Conservation (phyloP, 2,888 invertebrate species). For the Drosophila trichaetosa region DNA sequence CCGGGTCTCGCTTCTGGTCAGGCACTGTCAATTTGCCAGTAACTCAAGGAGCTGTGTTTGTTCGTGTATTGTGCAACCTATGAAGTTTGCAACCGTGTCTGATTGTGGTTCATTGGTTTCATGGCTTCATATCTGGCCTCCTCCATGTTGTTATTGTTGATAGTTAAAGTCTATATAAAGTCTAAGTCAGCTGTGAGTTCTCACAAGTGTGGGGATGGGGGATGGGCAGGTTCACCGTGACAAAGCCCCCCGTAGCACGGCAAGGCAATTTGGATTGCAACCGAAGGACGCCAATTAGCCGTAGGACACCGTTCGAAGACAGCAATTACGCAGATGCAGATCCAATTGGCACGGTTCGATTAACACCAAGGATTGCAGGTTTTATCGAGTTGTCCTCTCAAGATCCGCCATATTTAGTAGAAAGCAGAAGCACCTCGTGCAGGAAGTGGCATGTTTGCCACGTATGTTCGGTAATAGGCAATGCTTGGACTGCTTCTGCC, state of each 20-base stretch:
- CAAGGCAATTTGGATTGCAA: constrained; percentile 38
- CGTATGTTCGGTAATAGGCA: constrained; percentile 53
- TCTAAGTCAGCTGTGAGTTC: constrained; percentile 19
- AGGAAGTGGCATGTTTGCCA: constrained; percentile 38
- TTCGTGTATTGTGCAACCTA: not conserved
- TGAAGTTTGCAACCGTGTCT: not conserved
- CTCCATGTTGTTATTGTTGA: constrained; percentile 5
- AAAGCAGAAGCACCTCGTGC: constrained; percentile 53
- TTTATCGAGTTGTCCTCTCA: constrained; percentile 59
- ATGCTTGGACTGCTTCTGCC: constrained; percentile 24
- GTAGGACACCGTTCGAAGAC: constrained; percentile 55
- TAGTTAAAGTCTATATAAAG: constrained; percentile 18
- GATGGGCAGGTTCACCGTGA: constrained; percentile 40
- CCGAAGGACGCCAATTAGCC: constrained; percentile 54
- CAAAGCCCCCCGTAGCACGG: constrained; percentile 50
- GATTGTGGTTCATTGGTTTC: not conserved
- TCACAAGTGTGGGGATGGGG: constrained; percentile 50
- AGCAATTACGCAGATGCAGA: constrained; percentile 54
- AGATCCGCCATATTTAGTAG: constrained; percentile 56
- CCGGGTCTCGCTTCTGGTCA: constrained; percentile 13
- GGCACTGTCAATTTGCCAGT: too few relatives aligned
- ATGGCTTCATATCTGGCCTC: not conserved
- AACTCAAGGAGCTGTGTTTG: not conserved
- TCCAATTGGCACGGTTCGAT: constrained; percentile 49
- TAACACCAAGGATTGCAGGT: constrained; percentile 51